Evolutionary conservation across 2,888 invertebrate species (phyloP).

Genomic region (Alentia gelatinosa): DNA sequence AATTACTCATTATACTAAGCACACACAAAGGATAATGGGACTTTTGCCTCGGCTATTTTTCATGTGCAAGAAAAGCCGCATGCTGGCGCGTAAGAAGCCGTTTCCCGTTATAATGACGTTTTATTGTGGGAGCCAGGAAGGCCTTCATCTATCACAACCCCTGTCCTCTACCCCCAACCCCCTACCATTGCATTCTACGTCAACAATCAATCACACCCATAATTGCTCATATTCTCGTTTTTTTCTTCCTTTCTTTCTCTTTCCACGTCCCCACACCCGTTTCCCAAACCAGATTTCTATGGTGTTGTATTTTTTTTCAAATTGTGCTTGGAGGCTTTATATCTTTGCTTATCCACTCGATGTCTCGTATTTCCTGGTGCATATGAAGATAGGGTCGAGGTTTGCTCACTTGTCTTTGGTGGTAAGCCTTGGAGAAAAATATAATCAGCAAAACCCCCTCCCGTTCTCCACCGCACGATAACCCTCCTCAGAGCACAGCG

Average conservation of each 20-base stretch:
- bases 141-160: constrained; percentile 45
- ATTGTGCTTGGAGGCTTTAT: neutral
- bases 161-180: neutral
- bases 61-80: constrained; percentile 14
- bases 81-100: neutral
- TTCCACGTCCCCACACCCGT: neutral
- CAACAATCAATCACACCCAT: constrained; percentile 28
- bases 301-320: too few relatives aligned
- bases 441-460: neutral
- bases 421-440: neutral
- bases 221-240: constrained; percentile 39
- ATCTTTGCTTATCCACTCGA: constrained; percentile 40
- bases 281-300: too few relatives aligned
- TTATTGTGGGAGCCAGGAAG: constrained; percentile 43
- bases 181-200: neutral
- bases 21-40: constrained; percentile 42
- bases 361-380: constrained; percentile 7
- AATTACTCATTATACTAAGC: constrained; percentile 51
- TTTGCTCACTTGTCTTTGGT: neutral
- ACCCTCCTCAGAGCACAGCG: too few relatives aligned
- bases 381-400: neutral
- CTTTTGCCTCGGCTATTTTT: constrained; percentile 25
- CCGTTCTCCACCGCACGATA: too few relatives aligned
- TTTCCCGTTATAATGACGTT: constrained; percentile 44
- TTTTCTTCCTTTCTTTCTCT: neutral